Evolutionary conservation across 2,888 invertebrate species (phyloP), one percentile per base, ranked within the genome.

Genomic region (Orchestes rusci): DNA sequence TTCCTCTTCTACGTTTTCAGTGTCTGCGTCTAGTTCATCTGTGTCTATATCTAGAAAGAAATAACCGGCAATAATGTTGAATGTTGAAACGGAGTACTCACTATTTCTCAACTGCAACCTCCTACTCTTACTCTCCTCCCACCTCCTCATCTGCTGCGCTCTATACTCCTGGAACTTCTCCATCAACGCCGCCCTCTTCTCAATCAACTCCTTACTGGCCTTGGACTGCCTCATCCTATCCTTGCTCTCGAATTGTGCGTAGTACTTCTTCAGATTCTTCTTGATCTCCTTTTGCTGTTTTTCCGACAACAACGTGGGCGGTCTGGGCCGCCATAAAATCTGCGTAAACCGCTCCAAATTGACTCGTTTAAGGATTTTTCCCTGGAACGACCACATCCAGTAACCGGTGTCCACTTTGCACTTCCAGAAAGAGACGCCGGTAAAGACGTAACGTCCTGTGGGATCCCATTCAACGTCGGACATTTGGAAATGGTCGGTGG

Each of bases 341-440:
- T 96, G 93, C 41, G 92, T 91, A 68, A 99, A 95, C 37, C 84
- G 84, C 59, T 95, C 96, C 56, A 94, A 74, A 69, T 88, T 87
- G 51, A 91, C 84, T 60, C 95, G 75, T 55, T 80, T 78, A 34
- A 89, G 65, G 48, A 84, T 73, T 53, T 78, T 74, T 2, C 83
- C 83, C 62, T 99, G 97, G 84, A 99, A 97, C 23, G 93, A 92
- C 88, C 96, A 96, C 63, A 99, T 82, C 79, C 94, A 93, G 70
- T 92, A 99, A 2, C 94, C 66, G 34, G 68, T 69, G 66, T 87
- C 87, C 57, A 93, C 93, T 72, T 93, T 95, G 51, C 91, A 89
- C 62, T 93, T 95, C 83, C 95, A 95, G 50, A 86, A 86, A 1
- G 94, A 94, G 13, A 96, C 94, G 1, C 87, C 91, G 0, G 96